Conservation (phyloP, 2,797 vertebrate species). For the Tragopan temminckii region DNA sequence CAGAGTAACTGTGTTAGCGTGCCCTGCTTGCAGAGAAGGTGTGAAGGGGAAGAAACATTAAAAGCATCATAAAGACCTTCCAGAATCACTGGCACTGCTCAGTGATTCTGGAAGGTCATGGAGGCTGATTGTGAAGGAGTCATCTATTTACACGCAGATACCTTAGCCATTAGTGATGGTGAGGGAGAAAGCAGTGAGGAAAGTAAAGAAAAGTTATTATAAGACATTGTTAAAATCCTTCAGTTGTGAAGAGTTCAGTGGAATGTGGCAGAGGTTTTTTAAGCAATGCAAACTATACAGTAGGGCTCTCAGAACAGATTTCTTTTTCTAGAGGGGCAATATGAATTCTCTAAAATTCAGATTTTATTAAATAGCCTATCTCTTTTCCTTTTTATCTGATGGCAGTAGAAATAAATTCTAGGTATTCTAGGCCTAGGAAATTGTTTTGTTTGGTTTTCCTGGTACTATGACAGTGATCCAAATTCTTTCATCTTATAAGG, state of each 20-base stretch:
- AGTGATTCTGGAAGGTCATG: not conserved
- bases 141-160: not conserved
- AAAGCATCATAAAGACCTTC: not conserved
- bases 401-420: slow-evolving; percentile 16
- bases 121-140: not conserved
- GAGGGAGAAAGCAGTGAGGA: not conserved
- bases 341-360: slow-evolving; percentile 26
- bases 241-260: not conserved
- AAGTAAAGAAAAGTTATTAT: slow-evolving; percentile 13
- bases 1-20: not conserved
- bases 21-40: not conserved
- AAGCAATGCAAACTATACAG: slow-evolving; percentile 6
- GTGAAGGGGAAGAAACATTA: slow-evolving; percentile 1
- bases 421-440: not conserved
- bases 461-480: slow-evolving; percentile 1
- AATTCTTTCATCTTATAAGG: slow-evolving; percentile 15
- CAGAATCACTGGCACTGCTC: not conserved
- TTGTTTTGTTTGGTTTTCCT: slow-evolving; percentile 1
- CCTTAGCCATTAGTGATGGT: not conserved
- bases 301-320: not conserved
- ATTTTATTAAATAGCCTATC: slow-evolving; percentile 11
- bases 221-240: slow-evolving; percentile 29
- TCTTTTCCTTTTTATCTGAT: not conserved
- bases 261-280: slow-evolving; percentile 29
- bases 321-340: slow-evolving; percentile 33